Evolutionary conservation across 2,888 invertebrate genomes (phyloP), one percentile per base, ranked within the genome.

Genomic region (Taphrorychus bicolor): DNA sequence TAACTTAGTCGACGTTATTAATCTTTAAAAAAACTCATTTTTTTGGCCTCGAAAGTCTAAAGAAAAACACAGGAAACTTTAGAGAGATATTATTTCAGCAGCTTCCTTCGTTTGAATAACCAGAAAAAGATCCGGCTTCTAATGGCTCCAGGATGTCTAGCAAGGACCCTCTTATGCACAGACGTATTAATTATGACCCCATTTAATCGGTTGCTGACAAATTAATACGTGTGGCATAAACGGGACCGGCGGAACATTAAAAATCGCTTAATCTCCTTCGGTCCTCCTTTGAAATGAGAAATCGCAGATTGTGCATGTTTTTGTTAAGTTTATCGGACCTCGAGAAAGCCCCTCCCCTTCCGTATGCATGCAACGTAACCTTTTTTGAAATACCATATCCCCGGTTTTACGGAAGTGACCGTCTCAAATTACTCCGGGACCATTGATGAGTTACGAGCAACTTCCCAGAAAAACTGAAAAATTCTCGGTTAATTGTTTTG

Each of bases 91-190:
- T 32, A 32, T 32, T 32, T 32, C 32, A 32, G 32, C 32, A 32
- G 32, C 32, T 32, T 32, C 32, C 32, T 16, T 17, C 11, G 45
- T 23, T n/a, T 54, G 45, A 59, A 66, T 56, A 54, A 66, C 22
- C 19, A 14, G n/a, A n/a, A n/a, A 59, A 54, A 32, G 45, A 59
- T 66, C 65, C 65, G 65, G 65, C 48, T 21, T 16, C n/a, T 66
- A 66, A 66, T 66, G 65, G 59, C 65, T 59, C 65, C 65, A 66
- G 51, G 53, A 66, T 66, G 65, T 66, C 65, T 66, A 49, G 32
- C 16, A 22, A 23, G 17, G 21, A 22, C 32, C 19, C 19, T n/a
- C n/a, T n/a, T n/a, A n/a, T 49, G 32, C 17, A 41, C 14, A 5
- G 23, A 16, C 32, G 59, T 24, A 45, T 56, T 59, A 59, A 48